These are phyloP conservation scores for Orbicella faveolata DNA, from an alignment of 64 coral and sea anemone species.

Conservation along the genomic window DNA sequence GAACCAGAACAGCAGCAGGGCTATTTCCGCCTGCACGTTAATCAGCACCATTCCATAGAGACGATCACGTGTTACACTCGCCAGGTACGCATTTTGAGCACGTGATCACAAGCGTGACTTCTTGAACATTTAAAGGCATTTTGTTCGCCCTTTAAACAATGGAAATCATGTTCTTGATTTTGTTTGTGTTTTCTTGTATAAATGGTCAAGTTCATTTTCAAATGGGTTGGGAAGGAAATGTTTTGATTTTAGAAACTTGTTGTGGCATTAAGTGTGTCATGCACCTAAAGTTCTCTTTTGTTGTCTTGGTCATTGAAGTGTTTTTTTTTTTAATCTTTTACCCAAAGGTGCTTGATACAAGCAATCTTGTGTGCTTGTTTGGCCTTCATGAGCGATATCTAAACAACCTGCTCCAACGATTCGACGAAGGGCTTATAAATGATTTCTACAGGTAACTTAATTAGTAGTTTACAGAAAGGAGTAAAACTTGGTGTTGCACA, in stretches of 20 bases:
- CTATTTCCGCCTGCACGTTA: slow-evolving; percentile 36
- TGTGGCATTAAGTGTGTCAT: too few species aligned
- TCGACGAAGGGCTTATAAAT: slow-evolving; percentile 72
- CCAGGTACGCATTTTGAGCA: neutral
- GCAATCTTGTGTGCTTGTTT: slow-evolving; percentile 84
- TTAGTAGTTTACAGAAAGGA: neutral
- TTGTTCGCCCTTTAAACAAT: too few species aligned
- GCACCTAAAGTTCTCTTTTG: neutral
- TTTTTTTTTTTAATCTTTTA: neutral
- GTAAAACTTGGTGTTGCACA: too few species aligned
- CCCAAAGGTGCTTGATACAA: slow-evolving; percentile 67
- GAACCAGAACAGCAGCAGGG: neutral
- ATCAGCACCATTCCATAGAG: slow-evolving; percentile 20
- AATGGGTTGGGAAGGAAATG: too few species aligned
- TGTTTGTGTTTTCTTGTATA: too few species aligned
- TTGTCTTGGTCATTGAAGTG: neutral
- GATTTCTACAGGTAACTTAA: slow-evolving; percentile 81
- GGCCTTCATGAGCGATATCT: slow-evolving; percentile 89
- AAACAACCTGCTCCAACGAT: slow-evolving; percentile 83
- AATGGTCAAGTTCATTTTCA: too few species aligned
- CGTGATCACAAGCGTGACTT: neutral
- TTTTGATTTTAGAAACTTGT: neutral
- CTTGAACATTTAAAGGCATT: too few species aligned
- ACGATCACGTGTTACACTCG: slow-evolving; percentile 53
- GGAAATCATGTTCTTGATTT: too few species aligned